A percentile compares a stretch with the other conserved stretches of the same genome.
phyloP scores from a whole-genome alignment of 2,113 vertebrate genomes.

The Shinisaurus crocodilurus region DNA sequence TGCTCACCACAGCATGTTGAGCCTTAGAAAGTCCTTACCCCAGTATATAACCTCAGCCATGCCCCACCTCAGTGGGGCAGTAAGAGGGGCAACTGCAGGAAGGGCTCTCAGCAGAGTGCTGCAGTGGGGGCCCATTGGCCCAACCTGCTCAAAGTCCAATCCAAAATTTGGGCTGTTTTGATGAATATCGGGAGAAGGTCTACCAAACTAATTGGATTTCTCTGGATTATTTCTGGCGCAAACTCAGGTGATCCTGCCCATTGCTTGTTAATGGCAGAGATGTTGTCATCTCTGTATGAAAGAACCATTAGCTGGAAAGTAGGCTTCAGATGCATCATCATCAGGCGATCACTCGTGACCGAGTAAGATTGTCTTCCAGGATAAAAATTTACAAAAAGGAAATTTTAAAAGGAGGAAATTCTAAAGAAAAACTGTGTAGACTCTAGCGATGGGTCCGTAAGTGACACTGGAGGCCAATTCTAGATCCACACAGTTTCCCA shows the following conservation, averaged over 20 bases:
- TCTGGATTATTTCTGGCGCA: not conserved
- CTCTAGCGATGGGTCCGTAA: too few species aligned
- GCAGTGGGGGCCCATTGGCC: not conserved
- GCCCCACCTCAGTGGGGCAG: not conserved
- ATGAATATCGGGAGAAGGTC: not conserved
- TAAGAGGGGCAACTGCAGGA: not conserved
- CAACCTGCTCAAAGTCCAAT: not conserved
- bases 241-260: not conserved
- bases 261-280: not conserved
- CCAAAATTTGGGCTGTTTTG: not conserved
- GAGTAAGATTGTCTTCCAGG: too few species aligned
- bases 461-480: too few species aligned
- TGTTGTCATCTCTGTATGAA: not conserved
- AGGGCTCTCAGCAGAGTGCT: not conserved
- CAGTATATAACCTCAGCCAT: not conserved
- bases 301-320: not conserved
- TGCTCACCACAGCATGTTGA: not conserved
- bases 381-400: too few species aligned
- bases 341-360: too few species aligned
- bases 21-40: not conserved
- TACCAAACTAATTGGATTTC: not conserved
- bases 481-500: too few species aligned
- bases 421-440: too few species aligned
- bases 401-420: too few species aligned
- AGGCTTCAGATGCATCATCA: not conserved